Evolutionary conservation across 2,888 invertebrate species (phyloP), one percentile per base, ranked within the genome.

Genomic region (Amiota minor): DNA sequence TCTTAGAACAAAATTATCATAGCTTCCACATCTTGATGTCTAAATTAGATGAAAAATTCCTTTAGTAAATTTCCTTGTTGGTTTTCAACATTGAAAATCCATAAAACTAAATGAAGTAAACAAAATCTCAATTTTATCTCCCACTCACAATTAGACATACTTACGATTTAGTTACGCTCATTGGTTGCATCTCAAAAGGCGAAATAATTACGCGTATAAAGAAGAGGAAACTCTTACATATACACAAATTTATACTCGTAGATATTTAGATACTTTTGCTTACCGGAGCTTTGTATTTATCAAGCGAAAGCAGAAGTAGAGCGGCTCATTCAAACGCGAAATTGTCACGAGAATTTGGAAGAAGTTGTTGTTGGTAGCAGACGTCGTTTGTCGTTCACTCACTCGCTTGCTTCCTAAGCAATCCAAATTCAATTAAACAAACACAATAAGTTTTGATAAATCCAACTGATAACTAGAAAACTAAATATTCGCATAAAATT

Each of bases 351-450:
- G 73, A 35, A 35, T 35, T 35, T 35, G 6, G 35, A 35, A 35
- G 35, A 0, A 1, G 35, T 4, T 4, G 35, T 35, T 35, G 35
- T 35, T 35, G 35, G 2, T 35, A 6, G 35, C 65, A n/a, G 14
- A n/a, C 53, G n/a, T 12, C 70, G 74, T 72, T 70, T 50, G 35
- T 20, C 74, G 16, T 16, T 18, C 65, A n/a, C 53, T n/a, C n/a
- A 49, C 20, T 61, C 18, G 18, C 61, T 11, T 35, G 9, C n/a
- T 50, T 9, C 50, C 67, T 64, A 75, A 77, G 81, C 83, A 88
- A 88, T 88, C 84, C 82, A 87, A 89, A 89, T 89, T 89, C 88
- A 89, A 89, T 89, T 89, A 88, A 89, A 89, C 88, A 88, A 88
- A 89, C 84, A 89, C 88, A 89, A 89, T 88, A 87, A 86, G 85